Conservation (phyloP, 2,797 vertebrate genomes). For the Cheracebus regulus region DNA sequence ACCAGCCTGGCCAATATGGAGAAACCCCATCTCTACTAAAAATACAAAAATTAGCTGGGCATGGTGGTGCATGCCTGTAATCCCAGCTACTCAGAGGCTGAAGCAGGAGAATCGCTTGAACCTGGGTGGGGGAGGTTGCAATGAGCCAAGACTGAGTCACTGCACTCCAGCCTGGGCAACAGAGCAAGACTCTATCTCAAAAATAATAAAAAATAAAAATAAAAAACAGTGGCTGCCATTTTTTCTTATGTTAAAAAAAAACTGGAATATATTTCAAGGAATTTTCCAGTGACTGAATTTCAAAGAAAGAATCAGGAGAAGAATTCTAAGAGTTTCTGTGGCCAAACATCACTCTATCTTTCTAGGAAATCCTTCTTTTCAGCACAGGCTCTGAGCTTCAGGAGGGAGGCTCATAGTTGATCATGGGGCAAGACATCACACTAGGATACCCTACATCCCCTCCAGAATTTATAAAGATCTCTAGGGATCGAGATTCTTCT, state of each 20-base stretch:
- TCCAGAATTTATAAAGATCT: not conserved
- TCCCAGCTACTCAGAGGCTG: not conserved
- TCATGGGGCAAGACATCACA: not conserved
- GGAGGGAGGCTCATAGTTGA: not conserved
- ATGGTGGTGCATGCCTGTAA: not conserved
- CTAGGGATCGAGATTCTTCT: not conserved
- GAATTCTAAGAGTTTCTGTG: not conserved
- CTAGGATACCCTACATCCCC: not conserved
- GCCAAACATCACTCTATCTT: not conserved
- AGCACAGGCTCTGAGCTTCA: not conserved
- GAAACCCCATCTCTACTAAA: not conserved
- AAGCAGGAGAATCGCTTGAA: not conserved
- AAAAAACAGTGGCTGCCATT: not conserved
- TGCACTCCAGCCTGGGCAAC: not conserved
- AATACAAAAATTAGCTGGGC: not conserved
- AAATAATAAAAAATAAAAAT: not conserved
- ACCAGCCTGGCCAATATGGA: not conserved
- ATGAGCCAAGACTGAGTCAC: not conserved
- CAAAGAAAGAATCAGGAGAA: constrained; percentile 6
- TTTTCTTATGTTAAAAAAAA: not conserved
- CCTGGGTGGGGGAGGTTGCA: not conserved
- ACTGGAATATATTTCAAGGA: not conserved
- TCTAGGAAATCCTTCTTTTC: not conserved
- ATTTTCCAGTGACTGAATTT: not conserved
- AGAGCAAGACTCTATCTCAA: not conserved